Conservation (phyloP, 2,888 invertebrate genomes). For the Stomorhina lunata region DNA sequence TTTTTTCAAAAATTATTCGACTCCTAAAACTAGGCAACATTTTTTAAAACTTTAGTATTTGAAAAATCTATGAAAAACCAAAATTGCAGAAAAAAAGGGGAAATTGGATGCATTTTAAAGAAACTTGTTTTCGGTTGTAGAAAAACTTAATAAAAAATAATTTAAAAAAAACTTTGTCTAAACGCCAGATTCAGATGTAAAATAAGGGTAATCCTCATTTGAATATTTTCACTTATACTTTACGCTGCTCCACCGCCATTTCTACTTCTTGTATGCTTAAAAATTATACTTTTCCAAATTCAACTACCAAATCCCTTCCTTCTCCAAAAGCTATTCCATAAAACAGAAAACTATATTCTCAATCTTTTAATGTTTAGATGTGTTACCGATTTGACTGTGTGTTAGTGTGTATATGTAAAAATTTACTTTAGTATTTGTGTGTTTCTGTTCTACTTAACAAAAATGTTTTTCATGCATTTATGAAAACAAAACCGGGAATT, state of each 20-base stretch:
- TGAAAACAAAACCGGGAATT: constrained; percentile 11
- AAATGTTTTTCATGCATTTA: background rate
- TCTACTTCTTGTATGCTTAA: background rate
- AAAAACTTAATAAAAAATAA: too few relatives aligned
- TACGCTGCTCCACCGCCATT: background rate
- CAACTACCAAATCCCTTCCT: background rate
- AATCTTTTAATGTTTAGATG: constrained; percentile 8
- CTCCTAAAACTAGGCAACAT: too few relatives aligned
- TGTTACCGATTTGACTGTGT: background rate
- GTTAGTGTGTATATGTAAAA: background rate
- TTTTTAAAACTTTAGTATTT: too few relatives aligned
- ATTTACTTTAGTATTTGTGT: too few relatives aligned
- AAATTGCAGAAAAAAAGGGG: too few relatives aligned
- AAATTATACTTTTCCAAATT: background rate
- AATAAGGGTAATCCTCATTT: too few relatives aligned
- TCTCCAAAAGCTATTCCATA: background rate
- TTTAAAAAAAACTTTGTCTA: too few relatives aligned
- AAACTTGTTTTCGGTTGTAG: too few relatives aligned
- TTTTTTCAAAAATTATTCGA: too few relatives aligned
- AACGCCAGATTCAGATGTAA: too few relatives aligned
- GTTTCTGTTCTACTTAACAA: background rate
- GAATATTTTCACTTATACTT: background rate
- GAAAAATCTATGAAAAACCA: too few relatives aligned
- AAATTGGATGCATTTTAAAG: too few relatives aligned
- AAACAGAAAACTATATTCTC: constrained; percentile 15